These are phyloP conservation scores for Oscheius sp. DNA, from an alignment of 2,888 invertebrate species.

Conservation along the genomic window DNA sequence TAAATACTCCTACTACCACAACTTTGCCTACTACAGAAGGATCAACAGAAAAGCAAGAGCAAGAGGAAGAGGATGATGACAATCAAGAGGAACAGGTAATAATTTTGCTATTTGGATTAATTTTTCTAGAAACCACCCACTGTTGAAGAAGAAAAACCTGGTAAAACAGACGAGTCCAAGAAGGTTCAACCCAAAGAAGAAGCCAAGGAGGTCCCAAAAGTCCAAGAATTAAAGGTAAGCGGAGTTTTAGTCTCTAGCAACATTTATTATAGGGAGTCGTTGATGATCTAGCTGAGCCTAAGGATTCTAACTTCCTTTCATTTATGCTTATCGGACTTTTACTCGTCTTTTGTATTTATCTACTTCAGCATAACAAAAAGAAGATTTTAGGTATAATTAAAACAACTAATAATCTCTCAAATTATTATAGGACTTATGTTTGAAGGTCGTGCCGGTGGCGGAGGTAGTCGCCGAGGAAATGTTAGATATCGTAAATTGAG, in stretches of 20 bases:
- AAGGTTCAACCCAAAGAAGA: neutral
- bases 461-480: no score
- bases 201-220: neutral
- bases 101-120: neutral
- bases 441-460: conserved; percentile 40
- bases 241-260: neutral
- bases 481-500: conserved; percentile 47
- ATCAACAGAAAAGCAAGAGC: neutral
- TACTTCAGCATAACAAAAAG: conserved; percentile 53
- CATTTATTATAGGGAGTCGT: neutral
- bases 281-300: conserved; percentile 8
- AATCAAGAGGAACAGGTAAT: neutral
- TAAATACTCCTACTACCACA: neutral
- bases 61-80: neutral
- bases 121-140: neutral
- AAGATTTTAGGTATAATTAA: conserved; percentile 42
- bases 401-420: no score
- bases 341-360: conserved; percentile 36
- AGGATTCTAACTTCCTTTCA: conserved; percentile 24
- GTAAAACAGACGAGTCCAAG: neutral
- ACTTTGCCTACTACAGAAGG: neutral
- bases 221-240: neutral
- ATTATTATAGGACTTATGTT: conserved; percentile 48
- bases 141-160: conserved; percentile 13
- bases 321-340: conserved; percentile 14